Evolutionary conservation across 2,888 invertebrate genomes (phyloP).

Genomic region (Mechanitis messenoides): DNA sequence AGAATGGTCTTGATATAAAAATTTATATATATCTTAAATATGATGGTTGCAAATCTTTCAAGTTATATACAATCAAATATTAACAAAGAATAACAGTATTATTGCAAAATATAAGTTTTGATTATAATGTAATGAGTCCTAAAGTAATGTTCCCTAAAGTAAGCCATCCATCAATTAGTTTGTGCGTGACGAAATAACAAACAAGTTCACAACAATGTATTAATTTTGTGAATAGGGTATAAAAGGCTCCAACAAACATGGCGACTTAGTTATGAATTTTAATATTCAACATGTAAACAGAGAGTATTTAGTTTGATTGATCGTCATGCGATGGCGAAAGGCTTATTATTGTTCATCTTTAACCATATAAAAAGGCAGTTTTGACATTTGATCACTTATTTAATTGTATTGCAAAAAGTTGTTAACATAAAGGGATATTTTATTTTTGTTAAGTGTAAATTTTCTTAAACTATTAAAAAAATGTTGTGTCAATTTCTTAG

Average conservation of each 20-base stretch:
- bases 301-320: slow-evolving; percentile 27
- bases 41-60: not conserved
- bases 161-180: slow-evolving; percentile 29
- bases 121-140: slow-evolving; percentile 1
- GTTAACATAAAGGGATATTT: not conserved
- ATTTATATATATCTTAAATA: too few relatives aligned
- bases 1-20: not conserved
- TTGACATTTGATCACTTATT: too few relatives aligned
- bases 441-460: too few relatives aligned
- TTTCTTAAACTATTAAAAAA: too few relatives aligned
- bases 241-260: slow-evolving; percentile 27
- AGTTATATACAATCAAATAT: not conserved
- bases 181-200: slow-evolving; percentile 38
- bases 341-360: slow-evolving; percentile 6
- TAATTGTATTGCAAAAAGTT: too few relatives aligned
- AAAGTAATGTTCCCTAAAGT: slow-evolving; percentile 18
- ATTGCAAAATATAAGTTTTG: slow-evolving; percentile 1
- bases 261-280: slow-evolving; percentile 25
- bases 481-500: too few relatives aligned
- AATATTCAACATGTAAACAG: slow-evolving; percentile 29
- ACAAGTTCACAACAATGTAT: slow-evolving; percentile 30
- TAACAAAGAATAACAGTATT: not conserved
- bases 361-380: too few relatives aligned
- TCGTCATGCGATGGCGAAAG: slow-evolving; percentile 21
- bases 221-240: slow-evolving; percentile 29